Evolutionary conservation across 2,113 vertebrate genomes (phyloP), one percentile per base, ranked within the genome.

Genomic region (Epinephelus moara): DNA sequence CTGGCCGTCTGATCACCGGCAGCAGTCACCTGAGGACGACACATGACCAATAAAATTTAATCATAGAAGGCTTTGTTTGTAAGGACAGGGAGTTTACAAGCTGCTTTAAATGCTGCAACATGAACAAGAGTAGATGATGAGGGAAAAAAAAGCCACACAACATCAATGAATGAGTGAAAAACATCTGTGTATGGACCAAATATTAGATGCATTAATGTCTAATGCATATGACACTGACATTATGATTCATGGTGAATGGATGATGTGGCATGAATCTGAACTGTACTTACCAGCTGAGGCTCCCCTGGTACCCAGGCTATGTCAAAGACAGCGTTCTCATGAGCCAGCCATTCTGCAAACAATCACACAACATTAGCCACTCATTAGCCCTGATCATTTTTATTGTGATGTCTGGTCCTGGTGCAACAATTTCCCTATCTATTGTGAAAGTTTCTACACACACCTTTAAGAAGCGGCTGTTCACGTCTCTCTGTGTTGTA

Each of bases 301-400:
- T 98, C 96, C 23, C 96, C 96, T 15, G 98, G 98, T 69, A 99
- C 96, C 98, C 98, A 99, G 45, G 98, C 96, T 40, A 99, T 93
- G 86, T 99, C 98, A 95, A 99, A 99, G 25, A 99, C 97, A 1
- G 98, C 98, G 82, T 99, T 99, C 81, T 97, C 96, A 80, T 99
- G 98, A 82, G 98, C 97, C 91, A 96, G 93, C 98, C 98, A 99
- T 70, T 97, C 98, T 99, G 93, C 61, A 93, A 37, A 73, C 17
- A 70, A 15, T 53, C 55, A 79, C 68, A 42, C 18, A 18, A 7
- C 8, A 40, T 93, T 12, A 90, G 33, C 4, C 2, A 17, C 30
- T 1, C 0, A 47, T 2, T 56, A 30, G 6, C 47, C 3, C 17
- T 42, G 1, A 55, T 74, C 7, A 27, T 11, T 37, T 37, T 37